Conservation (phyloP, 2,888 invertebrate genomes). For the Drosophila subquinaria region DNA sequence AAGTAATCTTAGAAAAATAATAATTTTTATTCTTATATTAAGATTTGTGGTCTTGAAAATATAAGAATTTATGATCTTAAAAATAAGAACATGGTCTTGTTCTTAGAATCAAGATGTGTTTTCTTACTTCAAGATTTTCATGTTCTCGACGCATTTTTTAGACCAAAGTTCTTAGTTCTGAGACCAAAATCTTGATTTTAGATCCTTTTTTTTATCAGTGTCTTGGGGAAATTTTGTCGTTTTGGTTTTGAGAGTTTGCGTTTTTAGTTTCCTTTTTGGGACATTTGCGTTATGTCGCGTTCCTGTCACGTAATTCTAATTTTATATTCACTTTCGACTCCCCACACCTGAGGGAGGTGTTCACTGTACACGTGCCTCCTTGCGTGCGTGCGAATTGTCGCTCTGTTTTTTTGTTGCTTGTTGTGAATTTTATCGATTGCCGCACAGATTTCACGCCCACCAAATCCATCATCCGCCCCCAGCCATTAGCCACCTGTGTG, state of each 20-base stretch:
- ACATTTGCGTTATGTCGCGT: constrained; percentile 41
- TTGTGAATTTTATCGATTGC: constrained; percentile 69
- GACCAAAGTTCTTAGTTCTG: too few species aligned
- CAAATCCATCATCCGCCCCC: constrained; percentile 9
- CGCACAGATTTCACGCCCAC: constrained; percentile 44
- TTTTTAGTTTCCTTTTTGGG: constrained; percentile 51
- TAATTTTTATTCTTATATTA: too few species aligned
- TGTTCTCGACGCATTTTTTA: too few species aligned
- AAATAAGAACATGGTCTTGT: too few species aligned
- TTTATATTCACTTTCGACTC: constrained; percentile 61
- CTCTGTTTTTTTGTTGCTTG: constrained; percentile 8
- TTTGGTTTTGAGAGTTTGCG: constrained; percentile 49
- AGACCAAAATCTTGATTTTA: too few species aligned
- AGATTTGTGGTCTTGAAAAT: too few species aligned
- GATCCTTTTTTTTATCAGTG: too few species aligned
- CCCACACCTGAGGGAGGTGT: background rate
- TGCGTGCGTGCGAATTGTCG: constrained; percentile 39
- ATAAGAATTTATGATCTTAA: too few species aligned
- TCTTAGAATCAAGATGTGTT: too few species aligned
- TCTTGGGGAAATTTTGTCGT: constrained; percentile 23
- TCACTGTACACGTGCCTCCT: constrained; percentile 26
- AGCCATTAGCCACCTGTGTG: constrained; percentile 2
- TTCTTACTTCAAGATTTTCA: too few species aligned
- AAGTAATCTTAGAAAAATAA: too few species aligned
- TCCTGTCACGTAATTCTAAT: constrained; percentile 81